Evolutionary conservation across 2,797 vertebrate species (phyloP), one percentile per base, ranked within the genome.

Genomic region (Fundulus diaphanus): DNA sequence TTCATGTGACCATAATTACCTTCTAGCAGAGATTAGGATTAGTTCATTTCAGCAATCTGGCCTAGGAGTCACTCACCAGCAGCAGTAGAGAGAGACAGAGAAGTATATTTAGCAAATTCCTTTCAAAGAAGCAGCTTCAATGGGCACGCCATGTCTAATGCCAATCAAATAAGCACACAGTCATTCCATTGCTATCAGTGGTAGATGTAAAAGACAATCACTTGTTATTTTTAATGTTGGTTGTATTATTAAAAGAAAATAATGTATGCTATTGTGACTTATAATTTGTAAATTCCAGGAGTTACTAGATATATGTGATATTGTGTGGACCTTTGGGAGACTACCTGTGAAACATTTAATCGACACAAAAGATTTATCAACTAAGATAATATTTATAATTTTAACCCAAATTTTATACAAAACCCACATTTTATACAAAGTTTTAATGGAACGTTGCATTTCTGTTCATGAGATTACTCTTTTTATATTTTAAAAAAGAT

Each of bases 31-130:
- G 90, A 93, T 93, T 91, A 88, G 87, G 89, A 93, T 93, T 92
- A 90, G 87, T 92, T 90, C 82, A 92, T 92, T 93, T 86, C 74
- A 73, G 85, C 89, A 93, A 93, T 92, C 88, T 92, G 90, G 79
- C 81, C 82, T 73, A 82, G 80, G 87, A 90, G 89, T 88, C 85
- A 77, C 82, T 46, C 79, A 87, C 85, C 83, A 57, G 80, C 86
- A 72, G 79, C 84, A 82, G 81, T 74, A 13, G 63, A 77, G 31
- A 70, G 77, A 90, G 88, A 93, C 89, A 89, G 84, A 86, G 84
- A 61, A 73, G 79, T 82, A 86, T 85, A 86, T 83, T 89, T 90
- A 81, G 84, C 80, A 90, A 89, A 90, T 88, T 87, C 84, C 79
- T 89, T 82, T 85, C 88, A 92, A 94, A 90, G n/a, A 85, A 92